Evolutionary conservation across 2,888 invertebrate species (phyloP), one percentile per base, ranked within the genome.

Genomic region (Drosophila bunnanda): DNA sequence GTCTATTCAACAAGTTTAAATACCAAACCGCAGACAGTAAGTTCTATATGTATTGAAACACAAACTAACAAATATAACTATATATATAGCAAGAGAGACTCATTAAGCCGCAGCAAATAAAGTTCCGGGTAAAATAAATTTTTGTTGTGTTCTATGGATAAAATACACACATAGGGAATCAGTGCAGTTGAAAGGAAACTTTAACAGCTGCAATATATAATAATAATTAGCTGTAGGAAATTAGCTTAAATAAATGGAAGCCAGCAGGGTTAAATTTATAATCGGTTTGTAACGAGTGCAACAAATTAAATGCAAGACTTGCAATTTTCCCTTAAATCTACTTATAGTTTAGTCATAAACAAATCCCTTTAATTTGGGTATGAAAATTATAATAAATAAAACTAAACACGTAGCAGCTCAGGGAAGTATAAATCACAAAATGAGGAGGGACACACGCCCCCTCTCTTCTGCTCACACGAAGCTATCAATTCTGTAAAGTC

Each of bases 401-500:
- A 20, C 36, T 20, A 38, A 62, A 20, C 39, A 59, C 30, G 58
- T 53, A 30, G 25, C 13, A 20, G 10, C 20, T 2, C n/a, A 13
- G n/a, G 15, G 15, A 22, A 12, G 20, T 13, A 61, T 65, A 61
- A 50, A 65, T 65, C 64, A 61, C 58, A 46, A 39, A 32, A 62
- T 1, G 2, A 5, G 25, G 30, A 13, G 30, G 38, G 30, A 20
- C 43, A 28, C 12, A n/a, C 17, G 8, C 39, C 4, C 22, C 22
- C 12, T 41, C n/a, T 5, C 3, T 4, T 4, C 57, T 22, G 10
- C 25, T 32, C 25, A 20, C 41, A 61, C 13, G 41, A 22, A 28
- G 64, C 66, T 46, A 62, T 66, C 64, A 64, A 53, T 64, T 66
- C 43, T 64, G 53, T 53, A 62, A 62, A 62, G 64, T 64, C 66